phyloP scores from a whole-genome alignment of 2,888 invertebrate genomes.

The Eulithis testata region DNA sequence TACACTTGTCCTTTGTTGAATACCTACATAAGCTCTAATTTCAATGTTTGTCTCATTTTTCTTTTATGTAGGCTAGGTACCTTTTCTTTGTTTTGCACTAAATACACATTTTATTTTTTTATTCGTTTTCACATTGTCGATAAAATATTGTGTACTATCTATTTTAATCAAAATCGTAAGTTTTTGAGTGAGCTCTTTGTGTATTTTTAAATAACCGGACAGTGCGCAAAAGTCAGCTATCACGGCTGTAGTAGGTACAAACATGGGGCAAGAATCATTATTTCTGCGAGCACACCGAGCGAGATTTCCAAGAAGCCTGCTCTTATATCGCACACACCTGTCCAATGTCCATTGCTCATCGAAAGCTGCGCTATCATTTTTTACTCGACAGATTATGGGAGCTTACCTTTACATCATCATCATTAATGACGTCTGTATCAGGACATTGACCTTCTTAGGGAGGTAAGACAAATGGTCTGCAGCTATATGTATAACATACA shows the following conservation, averaged over 20 bases:
- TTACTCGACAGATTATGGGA: slow-evolving; percentile 17
- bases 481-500: no score
- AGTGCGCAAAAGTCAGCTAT: slow-evolving; percentile 44
- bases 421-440: neutral
- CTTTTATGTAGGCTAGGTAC: no score
- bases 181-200: neutral
- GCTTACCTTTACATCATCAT: neutral
- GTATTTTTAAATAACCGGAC: slow-evolving; percentile 2
- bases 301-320: slow-evolving; percentile 64
- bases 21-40: no score
- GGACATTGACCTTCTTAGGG: neutral
- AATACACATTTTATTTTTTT: no score
- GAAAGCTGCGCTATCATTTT: slow-evolving; percentile 48
- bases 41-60: no score
- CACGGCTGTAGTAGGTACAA: slow-evolving; percentile 22
- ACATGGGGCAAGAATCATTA: slow-evolving; percentile 56
- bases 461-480: no score
- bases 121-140: no score
- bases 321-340: slow-evolving; percentile 85
- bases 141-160: no score
- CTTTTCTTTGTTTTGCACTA: no score
- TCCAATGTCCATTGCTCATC: slow-evolving; percentile 83
- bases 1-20: no score
- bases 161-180: no score
- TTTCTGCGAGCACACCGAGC: slow-evolving; percentile 67